A percentile compares a stretch with the other conserved stretches of the same genome.
These are phyloP conservation scores for Tridacna gigas DNA, from an alignment of 2,888 invertebrate genomes.

Conservation along the genomic window DNA sequence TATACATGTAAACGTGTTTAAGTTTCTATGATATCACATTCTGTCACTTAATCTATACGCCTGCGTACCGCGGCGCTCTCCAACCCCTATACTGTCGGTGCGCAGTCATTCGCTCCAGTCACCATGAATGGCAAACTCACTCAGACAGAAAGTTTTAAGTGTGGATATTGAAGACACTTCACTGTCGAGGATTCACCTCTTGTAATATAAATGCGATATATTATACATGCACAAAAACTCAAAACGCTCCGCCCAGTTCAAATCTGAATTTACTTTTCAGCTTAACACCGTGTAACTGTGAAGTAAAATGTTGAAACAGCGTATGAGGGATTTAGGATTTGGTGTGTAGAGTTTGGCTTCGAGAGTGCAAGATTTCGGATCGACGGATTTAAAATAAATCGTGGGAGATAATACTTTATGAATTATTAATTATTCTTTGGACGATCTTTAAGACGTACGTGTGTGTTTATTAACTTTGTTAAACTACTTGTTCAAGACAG, in stretches of 20 bases:
- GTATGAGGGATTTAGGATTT: slow-evolving; percentile 16
- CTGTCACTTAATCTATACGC: slow-evolving; percentile 19
- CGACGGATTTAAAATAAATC: slow-evolving; percentile 24
- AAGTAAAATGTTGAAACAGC: slow-evolving; percentile 1
- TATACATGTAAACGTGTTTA: slow-evolving; percentile 19
- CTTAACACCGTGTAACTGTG: slow-evolving; percentile 8
- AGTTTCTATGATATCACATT: slow-evolving; percentile 29
- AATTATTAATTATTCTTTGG: slow-evolving; percentile 21
- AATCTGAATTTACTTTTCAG: slow-evolving; percentile 54
- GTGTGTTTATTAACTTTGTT: too few species aligned
- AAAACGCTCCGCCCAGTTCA: slow-evolving; percentile 45
- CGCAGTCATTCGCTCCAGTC: slow-evolving; percentile 36
- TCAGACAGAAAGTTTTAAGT: slow-evolving; percentile 55
- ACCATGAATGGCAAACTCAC: slow-evolving; percentile 52
- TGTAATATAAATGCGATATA: slow-evolving; percentile 48
- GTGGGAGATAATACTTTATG: slow-evolving; percentile 16
- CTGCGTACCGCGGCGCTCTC: slow-evolving; percentile 15
- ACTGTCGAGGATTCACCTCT: slow-evolving; percentile 45
- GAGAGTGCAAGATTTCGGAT: slow-evolving; percentile 12
- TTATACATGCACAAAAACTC: slow-evolving; percentile 40
- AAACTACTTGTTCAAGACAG: too few species aligned
- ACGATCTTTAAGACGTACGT: too few species aligned
- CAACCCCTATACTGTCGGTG: slow-evolving; percentile 14
- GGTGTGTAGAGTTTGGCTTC: slow-evolving; percentile 10
- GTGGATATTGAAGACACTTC: slow-evolving; percentile 50